Evolutionary conservation across 2,888 invertebrate species (phyloP), one percentile per base, ranked within the genome.

Genomic region (Sinodicranocentrus sp.): DNA sequence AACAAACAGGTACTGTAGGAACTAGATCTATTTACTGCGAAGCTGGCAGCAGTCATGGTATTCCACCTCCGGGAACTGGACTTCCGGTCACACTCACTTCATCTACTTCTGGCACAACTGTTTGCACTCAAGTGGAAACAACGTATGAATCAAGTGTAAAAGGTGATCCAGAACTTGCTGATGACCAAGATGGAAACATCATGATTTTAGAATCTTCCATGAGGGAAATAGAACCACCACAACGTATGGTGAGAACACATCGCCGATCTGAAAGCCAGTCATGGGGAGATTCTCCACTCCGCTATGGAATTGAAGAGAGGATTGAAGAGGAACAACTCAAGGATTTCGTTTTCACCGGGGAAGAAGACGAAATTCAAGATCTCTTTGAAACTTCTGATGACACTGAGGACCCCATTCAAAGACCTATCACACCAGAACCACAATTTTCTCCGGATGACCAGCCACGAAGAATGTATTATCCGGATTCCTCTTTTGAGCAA

Each of bases 361-460:
- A 91, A 57, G 91, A 91, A 25, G 89, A 89, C n/a, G 90, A 89
- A 85, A 86, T 88, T 57, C 77, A 84, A n/a, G 86, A 87, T 75
- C 73, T 88, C 23, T 88, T 83, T 75, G 85, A 84, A n/a, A 70
- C 68, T 25, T 85, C 54, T 57, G 86, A 85, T 78, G 89, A 90
- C 5, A 90, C 90, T 63, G 90, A 90, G 44, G 91, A 91, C 86
- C 92, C 92, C n/a, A 91, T 92, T 76, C 92, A 92, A 87, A 90
- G 93, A 87, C 93, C 93, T 25, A 89, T 90, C 61, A 91, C 92
- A 10, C 93, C 93, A 33, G 92, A 92, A 88, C 91, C 91, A 10
- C 90, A 90, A 23, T 88, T 87, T 63, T 85, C 86, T 19, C 87
- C 88, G 1, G 85, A 84, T 23, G 87, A 85, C 15, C 83, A 78